A percentile compares a stretch with the other conserved stretches of the same genome.
These are phyloP conservation scores for Notodonta ziczac DNA, from an alignment of 2,888 invertebrate species.

Conservation along the genomic window DNA sequence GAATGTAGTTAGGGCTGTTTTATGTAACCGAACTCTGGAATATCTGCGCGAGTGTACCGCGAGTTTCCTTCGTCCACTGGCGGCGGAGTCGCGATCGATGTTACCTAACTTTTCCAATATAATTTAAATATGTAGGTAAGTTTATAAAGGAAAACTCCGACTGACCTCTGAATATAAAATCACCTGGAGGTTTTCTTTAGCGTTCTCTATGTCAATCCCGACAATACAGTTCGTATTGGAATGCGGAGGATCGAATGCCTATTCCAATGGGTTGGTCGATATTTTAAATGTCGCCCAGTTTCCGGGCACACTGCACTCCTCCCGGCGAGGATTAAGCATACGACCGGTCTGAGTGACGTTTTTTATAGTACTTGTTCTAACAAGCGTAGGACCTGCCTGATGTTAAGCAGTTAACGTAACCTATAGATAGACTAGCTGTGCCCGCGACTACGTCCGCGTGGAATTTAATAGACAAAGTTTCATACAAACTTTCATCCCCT, in stretches of 20 bases:
- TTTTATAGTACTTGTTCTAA: too few relatives aligned
- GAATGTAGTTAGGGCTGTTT: conserved; percentile 34
- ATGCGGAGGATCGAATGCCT: conserved; percentile 5
- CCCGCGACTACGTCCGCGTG: too few relatives aligned
- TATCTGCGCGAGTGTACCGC: conserved; percentile 23
- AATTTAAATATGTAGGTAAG: conserved; percentile 1
- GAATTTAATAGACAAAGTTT: too few relatives aligned
- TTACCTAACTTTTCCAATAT: conserved; percentile 11
- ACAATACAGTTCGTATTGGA: too few relatives aligned
- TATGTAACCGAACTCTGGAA: conserved; percentile 37
- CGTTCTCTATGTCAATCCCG: too few relatives aligned
- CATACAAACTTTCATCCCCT: too few relatives aligned
- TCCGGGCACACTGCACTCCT: conserved; percentile 47
- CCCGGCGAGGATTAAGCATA: conserved; percentile 17
- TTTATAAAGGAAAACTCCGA: too few relatives aligned
- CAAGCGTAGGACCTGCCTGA: too few relatives aligned
- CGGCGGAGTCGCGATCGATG: conserved; percentile 11
- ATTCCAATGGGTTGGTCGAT: conserved; percentile 58
- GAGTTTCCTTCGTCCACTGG: conserved; percentile 13
- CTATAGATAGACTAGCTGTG: too few relatives aligned
- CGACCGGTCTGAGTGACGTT: conserved; percentile 47
- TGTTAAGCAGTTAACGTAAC: too few relatives aligned
- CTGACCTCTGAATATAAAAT: too few relatives aligned
- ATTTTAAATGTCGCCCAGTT: conserved; percentile 71
- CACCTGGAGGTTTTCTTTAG: too few relatives aligned